Conservation (phyloP, 2,797 vertebrate species). For the Poeciliopsis paucimaculata region DNA sequence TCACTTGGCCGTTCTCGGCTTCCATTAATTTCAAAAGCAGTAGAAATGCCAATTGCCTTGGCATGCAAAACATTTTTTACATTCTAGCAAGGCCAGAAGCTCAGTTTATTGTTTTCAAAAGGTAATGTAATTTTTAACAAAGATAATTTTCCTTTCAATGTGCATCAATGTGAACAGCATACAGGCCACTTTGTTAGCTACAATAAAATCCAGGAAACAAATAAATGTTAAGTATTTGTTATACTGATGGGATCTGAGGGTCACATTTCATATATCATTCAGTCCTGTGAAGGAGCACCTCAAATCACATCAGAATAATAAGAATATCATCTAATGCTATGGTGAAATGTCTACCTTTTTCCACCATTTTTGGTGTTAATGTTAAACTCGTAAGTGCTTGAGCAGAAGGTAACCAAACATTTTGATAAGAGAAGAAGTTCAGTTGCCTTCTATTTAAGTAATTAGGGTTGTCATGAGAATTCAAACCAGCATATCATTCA, state of each 20-base stretch:
- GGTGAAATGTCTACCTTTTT: not conserved
- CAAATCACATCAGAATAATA: conserved; percentile 15
- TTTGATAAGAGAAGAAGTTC: not conserved
- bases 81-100: conserved; percentile 87
- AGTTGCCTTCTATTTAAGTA: not conserved
- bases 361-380: not conserved
- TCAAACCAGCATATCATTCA: too few species aligned
- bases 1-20: not conserved
- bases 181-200: not conserved
- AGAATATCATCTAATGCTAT: conserved; percentile 14
- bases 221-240: conserved; percentile 12
- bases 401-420: not conserved
- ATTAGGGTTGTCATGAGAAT: too few species aligned
- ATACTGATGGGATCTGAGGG: conserved; percentile 37
- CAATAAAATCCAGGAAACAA: not conserved
- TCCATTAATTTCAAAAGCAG: conserved; percentile 70
- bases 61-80: conserved; percentile 86
- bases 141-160: conserved; percentile 43
- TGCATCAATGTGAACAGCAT: conserved; percentile 16
- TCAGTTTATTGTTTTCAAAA: conserved; percentile 86
- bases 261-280: conserved; percentile 1
- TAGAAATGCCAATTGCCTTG: conserved; percentile 75
- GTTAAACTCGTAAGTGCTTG: not conserved
- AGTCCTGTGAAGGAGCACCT: conserved; percentile 28
- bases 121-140: conserved; percentile 71